Conservation (phyloP, 2,113 vertebrate species). For the Acrocephalus arundinaceus region DNA sequence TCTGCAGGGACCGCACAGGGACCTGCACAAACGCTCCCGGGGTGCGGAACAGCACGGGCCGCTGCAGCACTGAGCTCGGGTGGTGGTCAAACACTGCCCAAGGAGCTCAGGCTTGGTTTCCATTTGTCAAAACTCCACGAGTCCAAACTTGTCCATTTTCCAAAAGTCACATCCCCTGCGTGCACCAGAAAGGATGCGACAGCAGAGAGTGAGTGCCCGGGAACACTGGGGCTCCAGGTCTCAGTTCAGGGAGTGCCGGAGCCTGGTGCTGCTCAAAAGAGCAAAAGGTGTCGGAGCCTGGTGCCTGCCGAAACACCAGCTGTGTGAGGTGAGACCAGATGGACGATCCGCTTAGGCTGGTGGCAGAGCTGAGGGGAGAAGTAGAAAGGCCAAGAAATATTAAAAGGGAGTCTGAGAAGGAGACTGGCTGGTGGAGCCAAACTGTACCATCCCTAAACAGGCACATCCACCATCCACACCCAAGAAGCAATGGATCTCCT, state of each 20-base stretch:
- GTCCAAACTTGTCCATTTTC: neutral
- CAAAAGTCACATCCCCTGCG: rapidly evolving
- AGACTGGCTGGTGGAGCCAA: neutral
- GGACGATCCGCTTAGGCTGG: neutral
- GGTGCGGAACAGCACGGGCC: rapidly evolving
- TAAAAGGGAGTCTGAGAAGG: too few relatives aligned
- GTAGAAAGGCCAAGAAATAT: neutral
- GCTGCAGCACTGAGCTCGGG: rapidly evolving
- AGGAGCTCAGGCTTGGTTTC: neutral
- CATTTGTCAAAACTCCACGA: rapidly evolving
- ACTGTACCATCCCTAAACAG: too few relatives aligned
- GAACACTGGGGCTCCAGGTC: rapidly evolving
- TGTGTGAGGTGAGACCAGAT: rapidly evolving
- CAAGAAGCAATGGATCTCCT: neutral
- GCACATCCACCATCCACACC: too few relatives aligned
- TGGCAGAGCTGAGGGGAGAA: neutral
- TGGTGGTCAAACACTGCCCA: rapidly evolving
- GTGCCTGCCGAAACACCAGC: neutral
- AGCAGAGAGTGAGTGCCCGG: rapidly evolving
- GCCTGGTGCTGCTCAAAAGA: rapidly evolving
- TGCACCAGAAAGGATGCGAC: rapidly evolving
- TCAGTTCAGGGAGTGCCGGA: rapidly evolving
- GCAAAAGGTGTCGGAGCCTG: neutral
- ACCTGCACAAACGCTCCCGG: rapidly evolving
- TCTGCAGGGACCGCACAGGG: neutral